phyloP scores from a whole-genome alignment of 37 sponge, comb jelly and placozoan species.

The Tethya wilhelma region DNA sequence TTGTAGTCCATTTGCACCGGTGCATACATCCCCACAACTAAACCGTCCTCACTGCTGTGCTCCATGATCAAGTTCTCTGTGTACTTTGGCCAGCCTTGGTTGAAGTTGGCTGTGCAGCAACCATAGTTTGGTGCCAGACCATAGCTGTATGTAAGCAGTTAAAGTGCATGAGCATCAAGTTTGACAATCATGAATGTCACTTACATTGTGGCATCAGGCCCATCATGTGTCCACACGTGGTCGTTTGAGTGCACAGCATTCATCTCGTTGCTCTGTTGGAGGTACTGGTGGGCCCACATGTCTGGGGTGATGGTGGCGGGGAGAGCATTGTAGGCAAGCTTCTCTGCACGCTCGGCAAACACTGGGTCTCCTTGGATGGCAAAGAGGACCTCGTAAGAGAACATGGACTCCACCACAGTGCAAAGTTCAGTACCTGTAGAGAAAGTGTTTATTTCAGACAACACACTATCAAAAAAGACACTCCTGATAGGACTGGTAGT shows the following conservation, averaged over 20 bases:
- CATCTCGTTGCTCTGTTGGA: slow-evolving; percentile 76
- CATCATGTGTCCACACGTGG: slow-evolving; percentile 73
- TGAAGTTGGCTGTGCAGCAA: slow-evolving; percentile 87
- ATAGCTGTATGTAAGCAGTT: slow-evolving; percentile 22
- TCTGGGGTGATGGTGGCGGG: slow-evolving; percentile 81
- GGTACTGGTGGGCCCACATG: slow-evolving; percentile 91
- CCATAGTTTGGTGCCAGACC: slow-evolving; percentile 85
- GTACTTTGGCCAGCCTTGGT: slow-evolving; percentile 89
- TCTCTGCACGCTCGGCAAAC: slow-evolving; percentile 81
- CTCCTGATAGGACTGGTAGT: neutral
- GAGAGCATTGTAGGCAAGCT: slow-evolving; percentile 74
- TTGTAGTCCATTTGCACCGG: slow-evolving; percentile 28
- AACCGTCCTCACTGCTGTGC: slow-evolving; percentile 6
- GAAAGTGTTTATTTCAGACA: neutral
- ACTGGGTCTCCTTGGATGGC: slow-evolving; percentile 63
- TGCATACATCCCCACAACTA: slow-evolving; percentile 53
- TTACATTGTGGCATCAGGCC: slow-evolving; percentile 75
- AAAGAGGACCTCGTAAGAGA: slow-evolving; percentile 65
- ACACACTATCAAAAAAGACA: neutral
- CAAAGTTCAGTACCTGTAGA: slow-evolving; percentile 75
- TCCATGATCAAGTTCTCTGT: slow-evolving; percentile 49
- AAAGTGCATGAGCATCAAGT: neutral
- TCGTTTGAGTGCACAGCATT: slow-evolving; percentile 53
- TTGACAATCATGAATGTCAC: neutral
- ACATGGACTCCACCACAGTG: slow-evolving; percentile 84